Percentiles rank a stretch among this genome's conserved stretches.
phyloP scores from a whole-genome alignment of 1,140 invertebrate species.

The Ceratitis capitata region DNA sequence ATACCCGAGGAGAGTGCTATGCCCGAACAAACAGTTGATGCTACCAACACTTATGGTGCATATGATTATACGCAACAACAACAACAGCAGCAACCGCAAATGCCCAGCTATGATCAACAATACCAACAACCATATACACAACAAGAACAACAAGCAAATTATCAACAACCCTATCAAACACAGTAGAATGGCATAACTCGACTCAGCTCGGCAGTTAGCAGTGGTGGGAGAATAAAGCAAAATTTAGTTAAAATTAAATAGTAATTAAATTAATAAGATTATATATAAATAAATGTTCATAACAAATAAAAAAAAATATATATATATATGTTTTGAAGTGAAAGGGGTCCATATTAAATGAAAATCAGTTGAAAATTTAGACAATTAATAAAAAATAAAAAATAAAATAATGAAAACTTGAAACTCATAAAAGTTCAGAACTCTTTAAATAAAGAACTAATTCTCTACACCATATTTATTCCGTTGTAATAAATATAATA shows the following conservation, averaged over 20 bases:
- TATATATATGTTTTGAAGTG: not conserved
- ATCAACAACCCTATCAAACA: conserved; percentile 38
- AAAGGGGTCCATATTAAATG: too few relatives aligned
- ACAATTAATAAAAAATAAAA: too few relatives aligned
- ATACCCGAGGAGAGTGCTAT: conserved; percentile 70
- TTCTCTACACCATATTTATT: not conserved
- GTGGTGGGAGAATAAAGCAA: not conserved
- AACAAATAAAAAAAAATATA: not conserved
- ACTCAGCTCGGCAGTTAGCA: too few relatives aligned
- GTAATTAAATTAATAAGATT: not conserved
- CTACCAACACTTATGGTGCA: conserved; percentile 16
- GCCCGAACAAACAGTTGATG: conserved; percentile 67
- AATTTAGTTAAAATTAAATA: not conserved
- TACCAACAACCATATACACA: conserved; percentile 29
- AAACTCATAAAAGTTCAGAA: not conserved
- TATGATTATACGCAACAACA: conserved; percentile 57
- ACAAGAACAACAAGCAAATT: conserved; percentile 43
- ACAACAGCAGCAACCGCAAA: conserved; percentile 42
- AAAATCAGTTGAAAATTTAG: too few relatives aligned
- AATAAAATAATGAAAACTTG: not conserved
- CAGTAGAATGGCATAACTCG: too few relatives aligned
- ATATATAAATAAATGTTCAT: not conserved
- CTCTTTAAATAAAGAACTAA: not conserved
- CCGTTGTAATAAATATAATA: not conserved
- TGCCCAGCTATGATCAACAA: conserved; percentile 34